Evolutionary conservation across 2,888 invertebrate genomes (phyloP).

Genomic region (Polyploca ridens): DNA sequence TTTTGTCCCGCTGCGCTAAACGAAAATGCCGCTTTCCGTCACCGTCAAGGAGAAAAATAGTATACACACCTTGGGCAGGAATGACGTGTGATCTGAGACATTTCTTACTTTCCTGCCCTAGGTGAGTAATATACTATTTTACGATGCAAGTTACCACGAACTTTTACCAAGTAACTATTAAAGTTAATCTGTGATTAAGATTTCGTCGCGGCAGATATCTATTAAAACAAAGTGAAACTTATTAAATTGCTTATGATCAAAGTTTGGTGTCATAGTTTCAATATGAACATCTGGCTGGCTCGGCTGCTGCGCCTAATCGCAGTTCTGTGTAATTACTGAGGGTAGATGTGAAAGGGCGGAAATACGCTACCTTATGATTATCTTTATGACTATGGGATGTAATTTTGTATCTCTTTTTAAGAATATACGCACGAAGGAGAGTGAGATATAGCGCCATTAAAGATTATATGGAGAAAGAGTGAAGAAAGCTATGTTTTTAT

Average conservation of each 20-base stretch:
- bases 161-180: too few relatives aligned
- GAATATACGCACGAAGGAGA: too few relatives aligned
- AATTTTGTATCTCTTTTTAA: neutral
- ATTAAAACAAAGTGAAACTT: neutral
- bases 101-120: too few relatives aligned
- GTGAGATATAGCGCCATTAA: too few relatives aligned
- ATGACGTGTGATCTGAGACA: too few relatives aligned
- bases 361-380: neutral
- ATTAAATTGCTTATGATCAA: constrained; percentile 4
- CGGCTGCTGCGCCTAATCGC: neutral
- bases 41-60: too few relatives aligned
- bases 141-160: neutral
- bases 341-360: neutral
- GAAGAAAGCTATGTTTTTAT: too few relatives aligned
- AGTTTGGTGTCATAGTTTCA: constrained; percentile 8
- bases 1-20: too few relatives aligned
- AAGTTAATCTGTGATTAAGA: neutral
- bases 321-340: neutral
- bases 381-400: neutral
- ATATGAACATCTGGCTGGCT: constrained; percentile 1
- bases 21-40: too few relatives aligned
- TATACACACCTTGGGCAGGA: too few relatives aligned
- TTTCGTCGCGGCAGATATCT: neutral
- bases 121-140: too few relatives aligned
- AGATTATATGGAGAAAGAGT: too few relatives aligned